A percentile compares a stretch with the other conserved stretches of the same genome.
These are phyloP conservation scores for Cephus spinipes DNA, from an alignment of 2,888 invertebrate species.

Conservation along the genomic window DNA sequence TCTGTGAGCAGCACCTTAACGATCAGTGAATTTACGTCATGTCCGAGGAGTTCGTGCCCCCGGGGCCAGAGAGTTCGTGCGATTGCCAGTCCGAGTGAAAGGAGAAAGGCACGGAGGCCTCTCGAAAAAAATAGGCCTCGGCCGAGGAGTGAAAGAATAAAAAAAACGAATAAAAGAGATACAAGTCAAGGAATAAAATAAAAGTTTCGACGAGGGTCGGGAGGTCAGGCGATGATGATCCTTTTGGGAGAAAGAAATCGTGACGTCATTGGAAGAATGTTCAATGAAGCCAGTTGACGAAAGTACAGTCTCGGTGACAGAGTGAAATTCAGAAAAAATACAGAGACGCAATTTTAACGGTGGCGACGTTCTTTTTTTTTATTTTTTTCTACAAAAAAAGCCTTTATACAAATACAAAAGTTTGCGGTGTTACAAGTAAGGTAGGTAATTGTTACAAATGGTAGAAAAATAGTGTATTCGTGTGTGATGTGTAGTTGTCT, in stretches of 20 bases:
- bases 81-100: slow-evolving; percentile 54
- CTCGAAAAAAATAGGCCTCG: slow-evolving; percentile 31
- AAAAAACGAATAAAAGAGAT: background rate
- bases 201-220: too few relatives aligned
- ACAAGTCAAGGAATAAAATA: too few relatives aligned
- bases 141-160: background rate
- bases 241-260: too few relatives aligned
- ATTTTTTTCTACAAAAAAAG: slow-evolving; percentile 63
- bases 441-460: slow-evolving; percentile 44
- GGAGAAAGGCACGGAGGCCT: slow-evolving; percentile 57
- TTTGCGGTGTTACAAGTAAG: slow-evolving; percentile 53
- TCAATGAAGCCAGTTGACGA: too few relatives aligned
- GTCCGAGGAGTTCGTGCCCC: slow-evolving; percentile 14
- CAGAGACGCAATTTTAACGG: slow-evolving; percentile 49
- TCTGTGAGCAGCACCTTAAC: too few relatives aligned
- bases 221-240: too few relatives aligned
- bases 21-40: too few relatives aligned
- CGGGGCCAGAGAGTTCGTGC: slow-evolving; percentile 20
- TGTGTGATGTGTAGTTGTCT: slow-evolving; percentile 20
- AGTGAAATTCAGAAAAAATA: too few relatives aligned
- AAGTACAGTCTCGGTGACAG: too few relatives aligned
- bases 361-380: slow-evolving; percentile 65
- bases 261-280: too few relatives aligned
- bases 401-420: slow-evolving; percentile 67
- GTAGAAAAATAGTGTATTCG: slow-evolving; percentile 57